Evolutionary conservation across 2,888 invertebrate genomes (phyloP), one percentile per base, ranked within the genome.

Genomic region (Zeuzera pyrina): DNA sequence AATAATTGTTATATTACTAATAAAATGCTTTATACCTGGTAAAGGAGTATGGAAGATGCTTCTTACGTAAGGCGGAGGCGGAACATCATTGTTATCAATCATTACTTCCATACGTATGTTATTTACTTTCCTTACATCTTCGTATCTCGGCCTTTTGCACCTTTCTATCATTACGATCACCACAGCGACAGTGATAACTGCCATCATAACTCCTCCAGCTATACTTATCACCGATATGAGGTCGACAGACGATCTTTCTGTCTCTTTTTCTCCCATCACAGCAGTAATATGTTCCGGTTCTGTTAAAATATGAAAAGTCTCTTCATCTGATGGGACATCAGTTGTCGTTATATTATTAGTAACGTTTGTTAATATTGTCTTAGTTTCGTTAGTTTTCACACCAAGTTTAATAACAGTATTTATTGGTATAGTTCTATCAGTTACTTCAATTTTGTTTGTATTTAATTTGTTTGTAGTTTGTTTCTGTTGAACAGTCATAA

Each of bases 11-110:
- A 24, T 24, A 24, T 21, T 21, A 5, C 10, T 21, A 21, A n/a
- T 21, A n/a, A 21, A n/a, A 8, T 21, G 10, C 8, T 8, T 19
- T 5, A 19, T 62, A 86, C 86, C 86, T 58, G 86, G 86, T 37
- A 86, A 56, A 3, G 86, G 86, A 13, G 85, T 79, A 44, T 86
- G 85, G 36, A 86, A 86, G 30, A 86, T 85, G 45, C 85, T 86
- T 36, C 85, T 73, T 1, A 85, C 78, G 41, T 85, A 85, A 1
- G 84, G 84, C n/a, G 84, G 77, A 2, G 81, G 78, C 2, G 81
- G 78, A 1, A 65, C 45, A 40, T 81, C 72, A 41, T 71, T 69
- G 29, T 71, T 72, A 41, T 77, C 78, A 25, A 74, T 73, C 59
- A 77, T 73, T 3, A 72, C 74, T 54, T 81, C 74, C 74, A 81